Evolutionary conservation across 2,888 invertebrate genomes (phyloP), one percentile per base, ranked within the genome.

Genomic region (Platerodrilus igneus): DNA sequence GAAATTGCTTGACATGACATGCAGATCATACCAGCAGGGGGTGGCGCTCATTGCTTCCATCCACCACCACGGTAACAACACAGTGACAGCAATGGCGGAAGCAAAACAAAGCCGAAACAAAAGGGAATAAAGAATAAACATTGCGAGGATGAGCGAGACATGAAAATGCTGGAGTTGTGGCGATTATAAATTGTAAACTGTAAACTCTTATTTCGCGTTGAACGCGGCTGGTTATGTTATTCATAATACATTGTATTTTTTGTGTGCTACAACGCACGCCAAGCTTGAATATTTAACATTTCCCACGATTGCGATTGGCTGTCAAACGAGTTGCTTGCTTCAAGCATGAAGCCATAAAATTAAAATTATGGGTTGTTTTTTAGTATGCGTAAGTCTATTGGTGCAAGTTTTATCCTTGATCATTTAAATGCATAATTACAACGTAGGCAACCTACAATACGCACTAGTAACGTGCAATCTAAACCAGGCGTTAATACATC

Each of bases 1-100:
- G 55, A 55, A 56, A 45, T 48, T 45, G 48, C 44, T 37, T 46
- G 48, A 51, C 52, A 48, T 52, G 55, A 53, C 57, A 55, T 56
- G 56, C 57, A 58, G 56, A 58, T 58, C 55, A 51, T 38, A 47
- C n/a, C n/a, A n/a, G 47, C 48, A 46, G 50, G 53, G 51, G 46
- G 39, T 34, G 49, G 40, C 38, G 37, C 33, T 37, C 33, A 39
- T 40, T 47, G 41, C 46, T 48, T 55, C 55, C 53, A 51, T 53
- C 48, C 48, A 51, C n/a, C n/a, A n/a, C n/a, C n/a, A n/a, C n/a
- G n/a, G n/a, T n/a, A n/a, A n/a, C n/a, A n/a, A n/a, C n/a, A n/a
- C 49, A 41, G 49, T 51, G 49, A 53, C 52, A 48, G 44, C 48
- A 50, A 48, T 48, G 50, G 41, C 51, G 53, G 47, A 48, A 49